Evolutionary conservation across 2,113 vertebrate genomes (phyloP).

Genomic region (Nothobranchius kuhntae): DNA sequence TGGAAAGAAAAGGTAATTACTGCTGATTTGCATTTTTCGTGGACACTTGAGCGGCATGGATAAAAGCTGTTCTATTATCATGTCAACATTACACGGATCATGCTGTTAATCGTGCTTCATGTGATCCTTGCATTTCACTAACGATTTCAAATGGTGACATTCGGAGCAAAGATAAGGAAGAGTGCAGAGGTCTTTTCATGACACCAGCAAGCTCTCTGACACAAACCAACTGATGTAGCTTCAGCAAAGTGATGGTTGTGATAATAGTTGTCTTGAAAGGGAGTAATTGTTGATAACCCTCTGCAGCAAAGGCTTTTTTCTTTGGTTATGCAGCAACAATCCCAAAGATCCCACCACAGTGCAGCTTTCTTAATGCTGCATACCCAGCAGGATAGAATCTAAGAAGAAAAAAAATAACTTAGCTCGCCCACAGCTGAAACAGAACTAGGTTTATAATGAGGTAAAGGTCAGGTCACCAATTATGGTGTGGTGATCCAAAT

Average conservation of each 20-base stretch:
- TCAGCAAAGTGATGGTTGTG: neutral
- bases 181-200: neutral
- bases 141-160: constrained; percentile 3
- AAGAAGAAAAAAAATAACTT: neutral
- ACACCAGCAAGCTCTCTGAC: neutral
- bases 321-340: neutral
- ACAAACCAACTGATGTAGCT: neutral
- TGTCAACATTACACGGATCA: neutral
- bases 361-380: neutral
- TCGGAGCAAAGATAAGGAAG: neutral
- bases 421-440: neutral
- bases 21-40: constrained; percentile 38
- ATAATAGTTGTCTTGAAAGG: neutral
- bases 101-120: constrained; percentile 13
- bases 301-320: no score
- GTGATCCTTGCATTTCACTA: constrained; percentile 18
- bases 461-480: neutral
- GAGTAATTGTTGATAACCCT: no score
- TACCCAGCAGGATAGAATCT: neutral
- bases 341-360: no score
- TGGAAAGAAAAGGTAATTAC: constrained; percentile 45
- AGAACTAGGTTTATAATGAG: neutral
- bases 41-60: constrained; percentile 11
- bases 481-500: neutral
- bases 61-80: constrained; percentile 17